Evolutionary conservation across 2,797 vertebrate genomes (phyloP), one percentile per base, ranked within the genome.

Genomic region (Rhynchotus rufescens): DNA sequence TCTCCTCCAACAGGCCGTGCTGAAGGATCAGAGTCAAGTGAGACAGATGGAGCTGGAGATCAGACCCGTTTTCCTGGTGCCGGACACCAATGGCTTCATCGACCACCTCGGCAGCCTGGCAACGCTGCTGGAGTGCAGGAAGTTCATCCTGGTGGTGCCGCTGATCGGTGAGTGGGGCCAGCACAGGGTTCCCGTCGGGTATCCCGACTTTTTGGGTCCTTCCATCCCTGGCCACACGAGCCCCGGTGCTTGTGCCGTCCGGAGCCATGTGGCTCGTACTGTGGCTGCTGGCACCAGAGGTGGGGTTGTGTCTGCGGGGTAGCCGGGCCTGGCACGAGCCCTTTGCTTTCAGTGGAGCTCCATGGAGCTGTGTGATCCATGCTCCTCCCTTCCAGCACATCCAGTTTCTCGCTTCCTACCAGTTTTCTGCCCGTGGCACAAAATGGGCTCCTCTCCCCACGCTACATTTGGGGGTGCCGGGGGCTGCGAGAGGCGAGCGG

Each of bases 51-150:
- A 99, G 95, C 98, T 99, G 93, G 99, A 99, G 98, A 98, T 99
- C 96, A 98, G 98, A 88, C 99, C 99, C 16, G 97, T 99, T 75
- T 99, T 99, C 97, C 97, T 99, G 69, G 98, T 99, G 34, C 99
- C 99, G 5, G 99, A 99, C 95, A 99, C 99, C 91, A 99, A 99
- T 6, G 99, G 99, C 74, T 99, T 99, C 98, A 99, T 99, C 51
- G 99, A 99, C 97, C 99, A 99, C 96, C 97, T 99, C 88, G 96
- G 97, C 47, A 98, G 98, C 73, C 97, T 99, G 92, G 97, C 95
- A 80, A 98, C 94, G 7, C 98, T 99, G 40, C 96, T 99, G 89
- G 97, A 98, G 71, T 98, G 98, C 96, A 98, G 98, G 96, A 98
- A 97, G 21, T 99, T 99, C 96, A 98, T 99, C 93, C 97, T 99